A percentile compares a stretch with the other conserved stretches of the same genome.
phyloP scores from a whole-genome alignment of 2,797 vertebrate species.

The Gymnoscopelus microlampas region DNA sequence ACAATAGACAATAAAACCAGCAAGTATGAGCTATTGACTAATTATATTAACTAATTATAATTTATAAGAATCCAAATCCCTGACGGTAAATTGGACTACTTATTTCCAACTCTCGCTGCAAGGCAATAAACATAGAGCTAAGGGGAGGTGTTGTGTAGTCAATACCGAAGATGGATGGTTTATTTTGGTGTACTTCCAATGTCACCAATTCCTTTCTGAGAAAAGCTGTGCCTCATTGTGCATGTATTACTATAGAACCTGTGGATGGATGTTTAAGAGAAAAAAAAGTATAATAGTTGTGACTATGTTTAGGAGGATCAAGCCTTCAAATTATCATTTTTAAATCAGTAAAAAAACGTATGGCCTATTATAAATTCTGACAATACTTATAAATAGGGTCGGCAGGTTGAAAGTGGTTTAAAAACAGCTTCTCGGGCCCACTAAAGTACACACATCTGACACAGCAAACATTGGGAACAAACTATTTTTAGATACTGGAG shows the following conservation, averaged over 20 bases:
- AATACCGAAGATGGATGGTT: conserved; percentile 27
- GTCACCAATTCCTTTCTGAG: conserved; percentile 14
- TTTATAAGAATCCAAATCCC: too few species aligned
- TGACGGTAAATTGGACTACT: background rate
- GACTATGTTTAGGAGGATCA: conserved; percentile 6
- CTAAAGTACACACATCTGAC: conserved; percentile 30
- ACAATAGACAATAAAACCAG: too few species aligned
- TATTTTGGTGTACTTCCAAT: conserved; percentile 27
- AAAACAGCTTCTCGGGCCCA: too few species aligned
- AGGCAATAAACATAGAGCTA: conserved; percentile 3
- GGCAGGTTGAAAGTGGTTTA: too few species aligned
- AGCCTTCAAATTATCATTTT: conserved; percentile 23
- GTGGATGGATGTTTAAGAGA: background rate
- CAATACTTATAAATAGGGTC: too few species aligned
- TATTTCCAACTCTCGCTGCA: background rate
- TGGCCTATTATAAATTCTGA: too few species aligned
- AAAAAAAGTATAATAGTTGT: background rate
- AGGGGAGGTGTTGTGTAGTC: conserved; percentile 2
- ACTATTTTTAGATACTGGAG: conserved; percentile 46
- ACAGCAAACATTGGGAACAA: conserved; percentile 37
- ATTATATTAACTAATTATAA: too few species aligned
- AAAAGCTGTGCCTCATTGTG: conserved; percentile 3
- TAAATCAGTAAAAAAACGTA: conserved; percentile 5
- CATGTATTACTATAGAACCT: conserved; percentile 31
- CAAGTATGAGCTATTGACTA: too few species aligned